Evolutionary conservation across 2,888 invertebrate genomes (phyloP), one percentile per base, ranked within the genome.

Genomic region (Falcaria lacertinaria): DNA sequence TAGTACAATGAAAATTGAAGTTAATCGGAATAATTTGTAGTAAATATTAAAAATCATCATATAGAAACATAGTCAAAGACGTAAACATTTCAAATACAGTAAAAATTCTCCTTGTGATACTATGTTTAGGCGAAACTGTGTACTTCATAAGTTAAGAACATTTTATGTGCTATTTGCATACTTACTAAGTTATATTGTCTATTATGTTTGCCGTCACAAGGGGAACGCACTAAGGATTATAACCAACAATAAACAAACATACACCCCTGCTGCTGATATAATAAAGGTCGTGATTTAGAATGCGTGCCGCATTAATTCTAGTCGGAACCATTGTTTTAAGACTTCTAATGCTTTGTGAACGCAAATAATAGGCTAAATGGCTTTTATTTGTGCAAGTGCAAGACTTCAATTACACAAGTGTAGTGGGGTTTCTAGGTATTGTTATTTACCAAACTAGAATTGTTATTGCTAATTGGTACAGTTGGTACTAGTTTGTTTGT

Each of bases 181-280:
- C 19, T 19, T 19, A 16, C 8, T 16, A 36, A 13, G 54, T 59
- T 58, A 64, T 57, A 37, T 46, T 53, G 60, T 66, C 57, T 67
- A 62, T 69, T 69, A 61, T 68, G 54, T 54, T 53, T 49, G 45
- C 39, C 62, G 54, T 61, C 60, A 58, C 53, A 50, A 47, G 49
- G 56, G 63, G 57, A 56, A 51, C 52, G 52, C 52, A 54, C 17
- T 17, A 54, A 51, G 65, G 63, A 64, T 76, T 64, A 67, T 48
- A 61, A 59, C 51, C 56, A 60, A 59, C 61, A 57, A 57, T 54
- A 66, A 57, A 63, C 62, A 67, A 67, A 69, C 57, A 64, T 57
- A 57, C 56, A 55, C 48, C 48, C 51, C 45, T 16, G 7, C 3
- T 54, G 58, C 66, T 66, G 56, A 67, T 69, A 66, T 61, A 62